Percentiles rank a stretch among this genome's conserved stretches.
Conservation (phyloP, 2,797 vertebrate genomes). For the Tauraco hartlaubi region DNA sequence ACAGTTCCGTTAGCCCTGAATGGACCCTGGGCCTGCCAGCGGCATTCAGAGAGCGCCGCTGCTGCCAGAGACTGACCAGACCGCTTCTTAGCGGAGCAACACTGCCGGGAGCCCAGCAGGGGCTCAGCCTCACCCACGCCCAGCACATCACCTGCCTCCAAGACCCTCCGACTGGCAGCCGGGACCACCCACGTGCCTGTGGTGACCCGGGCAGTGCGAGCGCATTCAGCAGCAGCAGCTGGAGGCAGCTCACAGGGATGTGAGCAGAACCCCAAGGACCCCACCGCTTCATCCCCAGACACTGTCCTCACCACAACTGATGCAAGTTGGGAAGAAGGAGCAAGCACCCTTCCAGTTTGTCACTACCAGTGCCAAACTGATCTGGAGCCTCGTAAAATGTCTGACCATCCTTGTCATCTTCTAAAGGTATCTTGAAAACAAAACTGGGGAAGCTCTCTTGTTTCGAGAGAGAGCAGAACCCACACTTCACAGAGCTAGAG, state of each 20-base stretch:
- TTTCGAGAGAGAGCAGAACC: not conserved
- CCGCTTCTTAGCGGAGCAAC: not conserved
- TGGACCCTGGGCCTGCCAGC: not conserved
- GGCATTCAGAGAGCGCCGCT: not conserved
- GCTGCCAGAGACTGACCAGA: not conserved
- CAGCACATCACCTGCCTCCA: not conserved
- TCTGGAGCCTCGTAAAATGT: not conserved
- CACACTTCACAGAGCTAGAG: not conserved
- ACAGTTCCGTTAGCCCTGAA: not conserved
- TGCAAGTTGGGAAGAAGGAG: not conserved
- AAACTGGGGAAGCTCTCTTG: not conserved
- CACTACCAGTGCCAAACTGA: not conserved
- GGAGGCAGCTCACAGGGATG: not conserved
- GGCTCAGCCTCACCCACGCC: not conserved
- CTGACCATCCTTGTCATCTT: not conserved
- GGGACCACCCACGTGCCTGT: rapidly evolving
- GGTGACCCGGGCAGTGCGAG: rapidly evolving
- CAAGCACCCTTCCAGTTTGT: not conserved
- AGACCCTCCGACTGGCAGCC: not conserved
- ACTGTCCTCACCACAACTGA: not conserved
- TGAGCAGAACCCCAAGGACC: rapidly evolving
- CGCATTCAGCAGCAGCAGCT: not conserved
- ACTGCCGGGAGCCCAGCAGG: not conserved
- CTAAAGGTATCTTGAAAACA: not conserved
- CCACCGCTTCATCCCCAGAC: not conserved